Conservation (phyloP, 2,888 invertebrate genomes). For the Pseudeuparius sepicola region DNA sequence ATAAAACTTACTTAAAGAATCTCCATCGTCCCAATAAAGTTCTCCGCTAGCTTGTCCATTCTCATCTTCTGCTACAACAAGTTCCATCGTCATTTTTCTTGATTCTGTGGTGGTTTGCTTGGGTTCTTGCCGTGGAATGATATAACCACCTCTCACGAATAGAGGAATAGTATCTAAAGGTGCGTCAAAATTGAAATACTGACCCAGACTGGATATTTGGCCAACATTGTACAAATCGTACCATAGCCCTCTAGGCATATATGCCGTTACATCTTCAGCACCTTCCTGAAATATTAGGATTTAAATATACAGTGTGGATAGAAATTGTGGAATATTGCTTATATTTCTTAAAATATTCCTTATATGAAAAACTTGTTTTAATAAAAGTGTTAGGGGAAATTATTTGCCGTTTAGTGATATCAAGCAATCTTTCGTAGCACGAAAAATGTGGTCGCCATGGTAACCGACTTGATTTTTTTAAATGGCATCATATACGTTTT, state of each 20-base stretch:
- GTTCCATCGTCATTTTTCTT: slow-evolving; percentile 2
- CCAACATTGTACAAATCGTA: neutral
- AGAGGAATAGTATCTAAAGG: slow-evolving; percentile 51
- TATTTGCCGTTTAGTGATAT: too few relatives aligned
- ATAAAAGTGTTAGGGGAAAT: too few relatives aligned
- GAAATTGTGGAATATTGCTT: too few relatives aligned
- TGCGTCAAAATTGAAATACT: slow-evolving; percentile 33
- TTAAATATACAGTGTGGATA: too few relatives aligned
- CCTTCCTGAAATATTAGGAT: neutral
- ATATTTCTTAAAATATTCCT: too few relatives aligned
- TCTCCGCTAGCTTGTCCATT: slow-evolving; percentile 1
- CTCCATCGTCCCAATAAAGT: slow-evolving; percentile 1
- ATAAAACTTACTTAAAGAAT: neutral
- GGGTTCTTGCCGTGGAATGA: slow-evolving; percentile 56
- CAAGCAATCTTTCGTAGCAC: too few relatives aligned
- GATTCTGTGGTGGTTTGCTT: slow-evolving; percentile 25
- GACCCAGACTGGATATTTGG: neutral
- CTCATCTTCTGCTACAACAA: slow-evolving; percentile 9
- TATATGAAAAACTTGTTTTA: too few relatives aligned
- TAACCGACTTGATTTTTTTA: too few relatives aligned
- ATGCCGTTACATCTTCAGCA: slow-evolving; percentile 16
- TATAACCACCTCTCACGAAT: slow-evolving; percentile 55
- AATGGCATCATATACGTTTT: too few relatives aligned
- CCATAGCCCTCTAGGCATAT: slow-evolving; percentile 31
- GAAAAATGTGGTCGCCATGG: too few relatives aligned